Evolutionary conservation across 2,888 invertebrate genomes (phyloP), one percentile per base, ranked within the genome.

Genomic region (Adela reaumurella): DNA sequence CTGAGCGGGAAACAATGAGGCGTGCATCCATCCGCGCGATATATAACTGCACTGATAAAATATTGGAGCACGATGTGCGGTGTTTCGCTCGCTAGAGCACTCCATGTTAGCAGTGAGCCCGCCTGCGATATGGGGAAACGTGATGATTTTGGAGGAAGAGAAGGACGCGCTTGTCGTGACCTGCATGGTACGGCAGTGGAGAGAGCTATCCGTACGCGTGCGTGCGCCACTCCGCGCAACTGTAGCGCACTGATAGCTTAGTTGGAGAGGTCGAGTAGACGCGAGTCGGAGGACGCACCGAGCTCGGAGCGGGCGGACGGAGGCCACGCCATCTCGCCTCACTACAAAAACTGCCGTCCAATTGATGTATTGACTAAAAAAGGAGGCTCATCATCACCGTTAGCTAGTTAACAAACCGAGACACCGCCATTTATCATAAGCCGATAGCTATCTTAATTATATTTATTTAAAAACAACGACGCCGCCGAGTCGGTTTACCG

Each of bases 311-410:
- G 50, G 54, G 50, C 51, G 51, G 51, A n/a, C n/a, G n/a, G n/a
- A n/a, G 53, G 55, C 46, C 18, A 17, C 18, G n/a, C 35, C 46
- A 35, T 29, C 46, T 35, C 29, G 18, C 35, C 35, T 24, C 43
- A 53, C 55, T 57, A 68, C 63, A 70, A 70, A 72, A 70, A 68
- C 60, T 70, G 70, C 72, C 70, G 65, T 65, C 64, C 63, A 63
- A 71, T 73, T 73, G 73, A 73, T 70, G 70, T 70, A 72, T 70
- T 63, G 70, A 64, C 63, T 63, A 61, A 64, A 68, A 67, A 57
- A 61, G 64, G 59, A 57, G 35, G 14, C 35, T 35, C 63, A 65
- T 61, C 62, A 64, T 64, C 58, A 62, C 68, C 68, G 72, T 68
- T 70, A 68, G 61, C 62, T 66, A 64, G 70, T 70, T 71, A 70